phyloP scores from a whole-genome alignment of 2,888 invertebrate species.

The Vannuccia rotundouncinata region DNA sequence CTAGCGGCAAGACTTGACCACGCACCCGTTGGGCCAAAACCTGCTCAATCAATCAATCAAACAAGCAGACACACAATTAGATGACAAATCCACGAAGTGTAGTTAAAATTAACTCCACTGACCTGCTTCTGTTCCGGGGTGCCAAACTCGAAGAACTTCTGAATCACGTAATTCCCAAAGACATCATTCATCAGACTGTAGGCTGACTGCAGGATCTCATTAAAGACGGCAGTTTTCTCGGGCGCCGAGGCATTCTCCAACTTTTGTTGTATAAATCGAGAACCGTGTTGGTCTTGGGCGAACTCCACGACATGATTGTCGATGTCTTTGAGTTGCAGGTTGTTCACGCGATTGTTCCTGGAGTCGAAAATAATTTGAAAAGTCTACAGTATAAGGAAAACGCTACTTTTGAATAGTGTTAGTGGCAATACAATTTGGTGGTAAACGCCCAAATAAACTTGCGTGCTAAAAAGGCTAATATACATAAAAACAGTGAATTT shows the following conservation, averaged over 20 bases:
- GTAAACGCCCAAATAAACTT: too few relatives aligned
- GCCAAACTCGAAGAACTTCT: conserved; percentile 97
- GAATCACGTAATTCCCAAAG: conserved; percentile 67
- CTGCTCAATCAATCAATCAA: conserved; percentile 22
- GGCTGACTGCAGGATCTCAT: conserved; percentile 86
- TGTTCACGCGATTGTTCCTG: conserved; percentile 60
- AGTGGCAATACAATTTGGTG: too few relatives aligned
- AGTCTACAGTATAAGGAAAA: too few relatives aligned
- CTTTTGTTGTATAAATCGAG: conserved; percentile 96
- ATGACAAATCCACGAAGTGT: too few relatives aligned
- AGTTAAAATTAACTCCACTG: too few relatives aligned
- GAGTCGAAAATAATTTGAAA: too few relatives aligned
- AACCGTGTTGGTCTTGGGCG: conserved; percentile 83
- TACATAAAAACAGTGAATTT: too few relatives aligned
- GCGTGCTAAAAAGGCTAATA: too few relatives aligned
- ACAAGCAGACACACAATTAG: too few relatives aligned
- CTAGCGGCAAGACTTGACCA: conserved; percentile 80
- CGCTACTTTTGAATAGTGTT: too few relatives aligned
- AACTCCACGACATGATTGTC: conserved; percentile 97
- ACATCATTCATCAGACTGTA: conserved; percentile 98
- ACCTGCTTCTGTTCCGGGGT: conserved; percentile 88
- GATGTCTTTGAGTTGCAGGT: conserved; percentile 73
- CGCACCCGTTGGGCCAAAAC: conserved; percentile 76
- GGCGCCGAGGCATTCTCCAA: conserved; percentile 86
- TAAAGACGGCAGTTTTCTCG: conserved; percentile 96